Percentiles rank a stretch among this genome's conserved stretches.
Conservation (phyloP, 2,113 vertebrate species). For the Lagopus muta region DNA sequence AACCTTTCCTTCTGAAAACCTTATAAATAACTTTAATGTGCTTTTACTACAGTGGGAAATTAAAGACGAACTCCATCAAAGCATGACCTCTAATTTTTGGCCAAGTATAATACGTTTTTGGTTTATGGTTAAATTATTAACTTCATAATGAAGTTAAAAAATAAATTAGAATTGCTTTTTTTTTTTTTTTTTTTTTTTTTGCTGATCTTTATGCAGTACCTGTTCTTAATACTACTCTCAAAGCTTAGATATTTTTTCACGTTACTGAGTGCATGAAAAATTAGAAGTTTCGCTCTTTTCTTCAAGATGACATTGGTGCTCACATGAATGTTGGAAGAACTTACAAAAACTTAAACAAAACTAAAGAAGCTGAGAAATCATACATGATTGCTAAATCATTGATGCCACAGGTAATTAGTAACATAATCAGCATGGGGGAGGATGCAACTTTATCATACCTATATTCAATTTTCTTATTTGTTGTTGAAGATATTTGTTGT, state of each 20-base stretch:
- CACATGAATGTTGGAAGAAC: slow-evolving; percentile 99
- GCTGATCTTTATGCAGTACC: neutral
- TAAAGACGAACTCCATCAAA: neutral
- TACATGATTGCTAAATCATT: slow-evolving; percentile 95
- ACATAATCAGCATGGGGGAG: neutral
- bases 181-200: neutral
- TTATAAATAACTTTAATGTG: neutral
- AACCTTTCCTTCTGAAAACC: neutral
- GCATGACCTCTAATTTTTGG: neutral
- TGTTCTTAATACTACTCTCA: neutral
- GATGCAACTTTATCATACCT: neutral
- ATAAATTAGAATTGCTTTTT: neutral
- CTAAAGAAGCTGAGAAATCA: slow-evolving; percentile 95
- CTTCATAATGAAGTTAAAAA: neutral
- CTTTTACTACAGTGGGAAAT: neutral
- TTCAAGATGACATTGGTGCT: slow-evolving; percentile 94
- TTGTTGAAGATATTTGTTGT: neutral
- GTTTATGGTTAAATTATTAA: neutral
- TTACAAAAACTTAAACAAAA: slow-evolving; percentile 96
- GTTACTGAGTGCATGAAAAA: neutral
- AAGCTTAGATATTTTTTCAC: neutral
- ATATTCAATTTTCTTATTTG: neutral
- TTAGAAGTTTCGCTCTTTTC: neutral
- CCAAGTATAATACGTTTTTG: neutral
- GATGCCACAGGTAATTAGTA: slow-evolving; percentile 92